phyloP scores from a whole-genome alignment of 2,113 vertebrate genomes.

The Microcebus ravelobensis region DNA sequence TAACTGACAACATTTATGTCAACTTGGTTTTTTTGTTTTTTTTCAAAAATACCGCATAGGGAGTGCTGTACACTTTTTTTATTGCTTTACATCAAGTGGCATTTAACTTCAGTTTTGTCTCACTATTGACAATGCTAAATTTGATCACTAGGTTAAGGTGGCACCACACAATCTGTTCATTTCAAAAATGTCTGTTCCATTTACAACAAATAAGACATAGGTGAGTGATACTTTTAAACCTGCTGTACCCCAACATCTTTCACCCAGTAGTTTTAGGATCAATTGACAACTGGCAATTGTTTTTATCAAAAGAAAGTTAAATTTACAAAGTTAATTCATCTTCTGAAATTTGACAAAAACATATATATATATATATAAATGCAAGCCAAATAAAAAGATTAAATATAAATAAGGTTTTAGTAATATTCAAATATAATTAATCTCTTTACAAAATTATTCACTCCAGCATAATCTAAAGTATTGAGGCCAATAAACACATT shows the following conservation, averaged over 20 bases:
- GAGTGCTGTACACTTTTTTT: background rate
- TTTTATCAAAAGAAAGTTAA: background rate
- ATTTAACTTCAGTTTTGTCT: background rate
- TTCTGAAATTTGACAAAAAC: background rate
- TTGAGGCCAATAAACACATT: background rate
- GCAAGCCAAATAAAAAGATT: background rate
- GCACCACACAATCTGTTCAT: background rate
- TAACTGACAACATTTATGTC: background rate
- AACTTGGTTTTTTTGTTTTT: background rate
- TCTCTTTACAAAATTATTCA: background rate
- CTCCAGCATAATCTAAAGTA: background rate
- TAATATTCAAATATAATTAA: background rate
- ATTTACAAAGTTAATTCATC: background rate
- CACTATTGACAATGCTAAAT: background rate
- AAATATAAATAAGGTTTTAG: background rate
- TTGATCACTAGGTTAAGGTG: background rate
- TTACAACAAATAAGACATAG: background rate
- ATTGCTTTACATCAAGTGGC: background rate
- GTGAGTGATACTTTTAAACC: background rate
- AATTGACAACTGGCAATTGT: background rate
- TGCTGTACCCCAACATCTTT: background rate
- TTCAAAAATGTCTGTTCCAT: background rate
- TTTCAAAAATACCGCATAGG: background rate
- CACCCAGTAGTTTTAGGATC: background rate
- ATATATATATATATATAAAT: background rate